These are phyloP conservation scores for Stenoptilia bipunctidactyla DNA, from an alignment of 2,888 invertebrate species.

Conservation along the genomic window DNA sequence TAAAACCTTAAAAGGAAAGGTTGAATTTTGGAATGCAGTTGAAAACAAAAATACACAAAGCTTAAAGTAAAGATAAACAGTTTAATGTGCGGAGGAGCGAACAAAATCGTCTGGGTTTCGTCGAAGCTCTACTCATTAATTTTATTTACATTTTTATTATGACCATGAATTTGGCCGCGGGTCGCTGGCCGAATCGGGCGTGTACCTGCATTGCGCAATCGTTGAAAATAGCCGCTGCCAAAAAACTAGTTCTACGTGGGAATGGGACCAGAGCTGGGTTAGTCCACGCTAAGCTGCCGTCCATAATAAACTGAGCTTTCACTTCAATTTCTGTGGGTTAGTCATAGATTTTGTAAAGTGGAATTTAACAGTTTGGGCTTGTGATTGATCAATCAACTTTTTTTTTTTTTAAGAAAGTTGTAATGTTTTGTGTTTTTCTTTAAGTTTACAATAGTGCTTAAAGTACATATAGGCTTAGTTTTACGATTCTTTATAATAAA, in stretches of 20 bases:
- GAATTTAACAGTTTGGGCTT: too few relatives aligned
- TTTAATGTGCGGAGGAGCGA: neutral
- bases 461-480: too few relatives aligned
- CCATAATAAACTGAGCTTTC: conserved; percentile 7
- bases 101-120: conserved; percentile 16
- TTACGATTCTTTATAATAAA: too few relatives aligned
- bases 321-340: too few relatives aligned
- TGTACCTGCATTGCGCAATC: conserved; percentile 53
- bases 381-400: too few relatives aligned
- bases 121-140: conserved; percentile 39
- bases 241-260: conserved; percentile 54
- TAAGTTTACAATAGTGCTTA: too few relatives aligned
- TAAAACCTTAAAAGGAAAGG: conserved; percentile 2
- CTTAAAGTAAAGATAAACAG: neutral
- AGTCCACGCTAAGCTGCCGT: conserved; percentile 10
- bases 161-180: conserved; percentile 35
- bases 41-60: too few relatives aligned
- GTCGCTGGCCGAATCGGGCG: conserved; percentile 45
- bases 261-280: conserved; percentile 32
- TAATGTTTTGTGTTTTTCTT: too few relatives aligned
- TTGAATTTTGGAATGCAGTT: neutral
- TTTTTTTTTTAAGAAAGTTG: too few relatives aligned
- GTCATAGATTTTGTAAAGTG: too few relatives aligned
- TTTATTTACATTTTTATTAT: conserved; percentile 54
- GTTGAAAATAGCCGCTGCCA: conserved; percentile 48